Evolutionary conservation across 2,888 invertebrate genomes (phyloP).

Genomic region (Mesorhabditis sp.): DNA sequence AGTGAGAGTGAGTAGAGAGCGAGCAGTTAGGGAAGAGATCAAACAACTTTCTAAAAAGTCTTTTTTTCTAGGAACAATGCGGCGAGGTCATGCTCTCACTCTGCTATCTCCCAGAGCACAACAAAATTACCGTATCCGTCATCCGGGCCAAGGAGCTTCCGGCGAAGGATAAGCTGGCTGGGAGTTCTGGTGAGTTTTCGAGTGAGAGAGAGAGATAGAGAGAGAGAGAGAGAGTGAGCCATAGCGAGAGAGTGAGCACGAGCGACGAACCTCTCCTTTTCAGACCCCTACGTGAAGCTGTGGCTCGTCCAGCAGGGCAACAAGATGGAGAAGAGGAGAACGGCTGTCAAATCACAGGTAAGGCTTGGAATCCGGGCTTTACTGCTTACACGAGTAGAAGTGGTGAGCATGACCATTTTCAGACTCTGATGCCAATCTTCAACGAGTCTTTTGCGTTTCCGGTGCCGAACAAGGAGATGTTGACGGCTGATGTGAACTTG

Average conservation of each 20-base stretch:
- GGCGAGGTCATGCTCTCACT: conserved; percentile 88
- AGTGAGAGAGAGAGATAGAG: not conserved
- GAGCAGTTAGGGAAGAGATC: too few relatives aligned
- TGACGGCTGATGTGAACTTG: conserved; percentile 49
- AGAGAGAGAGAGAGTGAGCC: not conserved
- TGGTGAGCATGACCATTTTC: not conserved
- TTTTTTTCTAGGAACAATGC: conserved; percentile 69
- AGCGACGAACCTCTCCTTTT: conserved; percentile 7
- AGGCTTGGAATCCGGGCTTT: not conserved
- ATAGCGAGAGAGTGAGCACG: too few relatives aligned
- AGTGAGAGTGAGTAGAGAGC: too few relatives aligned
- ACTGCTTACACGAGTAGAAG: too few relatives aligned
- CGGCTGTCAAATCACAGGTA: conserved; percentile 45
- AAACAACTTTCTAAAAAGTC: too few relatives aligned
- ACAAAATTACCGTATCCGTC: conserved; percentile 81
- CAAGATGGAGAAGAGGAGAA: conserved; percentile 57
- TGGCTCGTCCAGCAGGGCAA: conserved; percentile 57
- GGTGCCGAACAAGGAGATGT: conserved; percentile 44
- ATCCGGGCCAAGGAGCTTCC: conserved; percentile 85
- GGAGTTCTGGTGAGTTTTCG: conserved; percentile 14
- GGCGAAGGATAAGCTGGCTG: conserved; percentile 58
- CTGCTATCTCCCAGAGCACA: conserved; percentile 88
- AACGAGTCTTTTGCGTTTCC: conserved; percentile 56
- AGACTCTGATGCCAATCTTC: conserved; percentile 49
- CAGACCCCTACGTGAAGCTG: conserved; percentile 58